Evolutionary conservation across 2,797 vertebrate species (phyloP).

Genomic region (Triplophysa bombifrons): DNA sequence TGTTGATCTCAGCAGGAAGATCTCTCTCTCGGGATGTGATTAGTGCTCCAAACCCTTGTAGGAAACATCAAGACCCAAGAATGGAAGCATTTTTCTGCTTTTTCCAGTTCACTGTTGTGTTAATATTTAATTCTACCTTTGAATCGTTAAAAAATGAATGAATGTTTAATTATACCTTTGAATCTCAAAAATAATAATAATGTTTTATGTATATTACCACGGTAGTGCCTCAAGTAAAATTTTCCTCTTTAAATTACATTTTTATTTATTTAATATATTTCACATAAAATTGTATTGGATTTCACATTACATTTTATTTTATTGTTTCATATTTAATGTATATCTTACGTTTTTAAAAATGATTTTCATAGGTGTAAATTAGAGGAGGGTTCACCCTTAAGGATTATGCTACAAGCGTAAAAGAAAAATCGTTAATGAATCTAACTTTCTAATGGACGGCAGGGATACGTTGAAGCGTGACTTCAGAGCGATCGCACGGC

Average conservation of each 20-base stretch:
- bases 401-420: neutral
- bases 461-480: conserved; percentile 17
- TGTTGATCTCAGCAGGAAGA: conserved; percentile 9
- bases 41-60: conserved; percentile 13
- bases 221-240: neutral
- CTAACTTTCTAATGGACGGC: conserved; percentile 33
- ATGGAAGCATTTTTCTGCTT: neutral
- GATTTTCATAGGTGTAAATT: no score
- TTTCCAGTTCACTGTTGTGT: neutral
- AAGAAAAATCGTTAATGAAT: conserved; percentile 32
- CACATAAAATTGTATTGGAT: no score
- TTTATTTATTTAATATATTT: no score
- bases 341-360: no score
- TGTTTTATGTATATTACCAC: conserved; percentile 2
- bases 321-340: no score
- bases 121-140: neutral
- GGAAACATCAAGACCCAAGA: neutral
- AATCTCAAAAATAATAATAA: neutral
- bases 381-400: neutral
- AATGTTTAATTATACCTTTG: no score
- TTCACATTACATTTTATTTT: no score
- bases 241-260: no score
- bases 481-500: conserved; percentile 1
- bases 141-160: neutral
- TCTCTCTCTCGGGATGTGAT: conserved; percentile 4